Percentiles rank a stretch among this genome's conserved stretches.
Evolutionary conservation across 1,140 invertebrate genomes (phyloP).

Genomic region (Euura lappo): DNA sequence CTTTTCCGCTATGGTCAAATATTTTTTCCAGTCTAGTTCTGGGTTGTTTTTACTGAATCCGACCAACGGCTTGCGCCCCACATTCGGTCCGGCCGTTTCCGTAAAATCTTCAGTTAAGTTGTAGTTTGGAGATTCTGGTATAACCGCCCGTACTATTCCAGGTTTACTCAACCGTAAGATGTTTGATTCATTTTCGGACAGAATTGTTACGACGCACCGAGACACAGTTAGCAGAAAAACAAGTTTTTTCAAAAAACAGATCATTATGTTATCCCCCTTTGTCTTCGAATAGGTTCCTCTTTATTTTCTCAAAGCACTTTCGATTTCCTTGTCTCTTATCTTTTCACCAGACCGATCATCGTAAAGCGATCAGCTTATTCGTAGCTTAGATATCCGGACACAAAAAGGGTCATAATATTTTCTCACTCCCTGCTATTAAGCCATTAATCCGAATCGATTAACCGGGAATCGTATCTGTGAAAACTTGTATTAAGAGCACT

Average conservation of each 20-base stretch:
- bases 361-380: not conserved
- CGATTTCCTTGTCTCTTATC: not conserved
- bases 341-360: not conserved
- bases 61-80: slow-evolving; percentile 24
- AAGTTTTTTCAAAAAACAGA: not conserved
- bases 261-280: not conserved
- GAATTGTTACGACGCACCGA: not conserved
- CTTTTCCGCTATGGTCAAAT: slow-evolving; percentile 37
- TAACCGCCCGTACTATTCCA: slow-evolving; percentile 3
- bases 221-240: not conserved
- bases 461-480: too few relatives aligned
- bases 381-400: not conserved
- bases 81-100: not conserved
- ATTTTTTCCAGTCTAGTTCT: slow-evolving; percentile 53
- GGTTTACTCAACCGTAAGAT: slow-evolving; percentile 44
- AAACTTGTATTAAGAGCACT: too few relatives aligned
- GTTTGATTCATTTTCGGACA: slow-evolving; percentile 41
- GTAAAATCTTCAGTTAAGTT: slow-evolving; percentile 27
- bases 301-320: not conserved
- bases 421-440: too few relatives aligned
- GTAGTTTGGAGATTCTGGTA: slow-evolving; percentile 15
- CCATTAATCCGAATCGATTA: too few relatives aligned
- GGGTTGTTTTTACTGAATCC: slow-evolving; percentile 54
- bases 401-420: not conserved
- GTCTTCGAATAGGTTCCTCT: not conserved